A percentile compares a stretch with the other conserved stretches of the same genome.
These are phyloP conservation scores for Toxonevra muliebris DNA, from an alignment of 2,888 invertebrate genomes.

Conservation along the genomic window DNA sequence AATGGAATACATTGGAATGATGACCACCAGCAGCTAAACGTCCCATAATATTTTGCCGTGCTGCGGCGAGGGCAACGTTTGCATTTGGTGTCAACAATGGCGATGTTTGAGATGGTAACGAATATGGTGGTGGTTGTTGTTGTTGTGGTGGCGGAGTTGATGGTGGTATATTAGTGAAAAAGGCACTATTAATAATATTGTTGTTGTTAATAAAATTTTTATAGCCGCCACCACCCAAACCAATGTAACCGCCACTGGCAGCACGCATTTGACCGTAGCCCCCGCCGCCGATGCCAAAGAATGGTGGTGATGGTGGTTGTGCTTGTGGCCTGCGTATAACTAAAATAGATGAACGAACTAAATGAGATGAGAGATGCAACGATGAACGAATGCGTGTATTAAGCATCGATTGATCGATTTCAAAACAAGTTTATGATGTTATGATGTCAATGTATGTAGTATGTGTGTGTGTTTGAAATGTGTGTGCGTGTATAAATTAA, in stretches of 20 bases:
- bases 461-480: conserved; percentile 4
- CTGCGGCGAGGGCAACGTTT: conserved; percentile 59
- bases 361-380: conserved; percentile 37
- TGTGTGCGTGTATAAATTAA: background rate
- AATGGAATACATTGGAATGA: conserved; percentile 16
- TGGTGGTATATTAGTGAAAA: background rate
- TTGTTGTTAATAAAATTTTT: conserved; percentile 21
- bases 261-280: conserved; percentile 44
- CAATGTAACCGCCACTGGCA: conserved; percentile 58
- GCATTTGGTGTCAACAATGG: conserved; percentile 46
- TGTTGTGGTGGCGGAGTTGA: conserved; percentile 17
- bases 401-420: too few relatives aligned
- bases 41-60: conserved; percentile 56
- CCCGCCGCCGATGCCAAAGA: conserved; percentile 52
- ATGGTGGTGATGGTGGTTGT: conserved; percentile 40
- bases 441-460: conserved; percentile 25
- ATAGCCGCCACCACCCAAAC: conserved; percentile 65
- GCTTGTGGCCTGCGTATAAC: conserved; percentile 69
- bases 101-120: conserved; percentile 38
- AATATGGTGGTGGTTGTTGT: conserved; percentile 41
- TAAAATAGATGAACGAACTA: conserved; percentile 63
- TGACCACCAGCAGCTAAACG: conserved; percentile 48
- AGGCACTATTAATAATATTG: background rate
- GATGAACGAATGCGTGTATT: too few relatives aligned
- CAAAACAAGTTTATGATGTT: conserved; percentile 11